Base-by-base conservation (phyloP, 1,140 invertebrate species). In the Drosophila nebulosa region DNA sequence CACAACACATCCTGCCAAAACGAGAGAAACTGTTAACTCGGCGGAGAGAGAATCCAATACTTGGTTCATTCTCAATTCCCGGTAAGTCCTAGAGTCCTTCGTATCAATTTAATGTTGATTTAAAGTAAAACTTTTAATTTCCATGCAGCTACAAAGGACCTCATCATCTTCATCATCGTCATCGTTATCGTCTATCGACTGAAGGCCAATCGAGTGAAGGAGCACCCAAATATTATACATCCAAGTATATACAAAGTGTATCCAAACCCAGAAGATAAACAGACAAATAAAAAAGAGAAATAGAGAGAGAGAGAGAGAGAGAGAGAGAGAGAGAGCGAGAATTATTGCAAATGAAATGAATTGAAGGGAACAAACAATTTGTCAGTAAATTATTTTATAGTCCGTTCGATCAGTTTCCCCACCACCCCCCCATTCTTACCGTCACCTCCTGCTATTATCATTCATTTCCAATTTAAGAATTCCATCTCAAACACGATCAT, bases 21-120 rank as follows among this genome's bases (percentile, higher is more conserved):
- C 27, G 27, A 22, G 30, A 64, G 64, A 69, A 21, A 6, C 27
- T 9, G 27, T 2, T 9, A 46, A 10, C 39, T 46, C 16, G 7
- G 3, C 3, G 18, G 39, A 46, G 18, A 16, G 26, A 53, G 42
- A 46, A n/a, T 14, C 68, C 26, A 73, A 67, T 35, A 90, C 89
- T 16, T 90, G 89, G 89, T 89, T 90, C 14, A 90, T 90, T 2
- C 32, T 90, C 3, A 90, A 90, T 53, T 90, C 89, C 10, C 79
- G 84, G 89, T 90, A 16, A 59, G 88, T 69, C 6, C 7, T 6
- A 18, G 9, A n/a, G n/a, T 39, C 4, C 3, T 12, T 35, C 10
- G 1, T 1, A 12, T 35, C 7, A 6, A 14, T 39, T 16, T 39
- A 39, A 39, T 12, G 3, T 4, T 7, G n/a, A n/a, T n/a, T n/a